Evolutionary conservation across 1,140 invertebrate genomes (phyloP).

Genomic region (Pissodes strobi): DNA sequence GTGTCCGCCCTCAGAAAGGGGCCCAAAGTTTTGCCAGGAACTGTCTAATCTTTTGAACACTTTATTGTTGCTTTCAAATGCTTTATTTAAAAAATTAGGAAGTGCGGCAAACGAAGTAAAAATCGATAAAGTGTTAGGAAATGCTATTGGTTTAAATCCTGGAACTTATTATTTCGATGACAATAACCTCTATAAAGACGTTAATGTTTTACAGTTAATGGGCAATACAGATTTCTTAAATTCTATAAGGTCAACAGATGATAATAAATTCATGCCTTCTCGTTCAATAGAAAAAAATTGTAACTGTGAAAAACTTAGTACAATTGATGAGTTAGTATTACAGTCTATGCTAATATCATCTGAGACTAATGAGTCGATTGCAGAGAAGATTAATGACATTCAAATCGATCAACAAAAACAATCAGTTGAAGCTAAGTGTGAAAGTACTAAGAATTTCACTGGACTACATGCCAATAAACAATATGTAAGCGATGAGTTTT

Average conservation of each 20-base stretch:
- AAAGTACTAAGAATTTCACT: no score
- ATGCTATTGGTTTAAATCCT: conserved; percentile 42
- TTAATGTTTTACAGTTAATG: conserved; percentile 42
- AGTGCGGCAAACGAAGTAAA: conserved; percentile 41
- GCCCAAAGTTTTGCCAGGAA: conserved; percentile 51
- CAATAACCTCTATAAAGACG: conserved; percentile 48
- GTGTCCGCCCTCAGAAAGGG: conserved; percentile 40
- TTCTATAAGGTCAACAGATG: conserved; percentile 22
- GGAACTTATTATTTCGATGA: conserved; percentile 52
- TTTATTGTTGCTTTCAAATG: conserved; percentile 42
- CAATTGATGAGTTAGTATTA: conserved; percentile 9
- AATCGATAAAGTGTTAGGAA: conserved; percentile 43
- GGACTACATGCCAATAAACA: no score
- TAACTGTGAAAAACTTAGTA: conserved; percentile 9
- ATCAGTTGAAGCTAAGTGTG: no score
- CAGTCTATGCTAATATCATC: conserved; percentile 1
- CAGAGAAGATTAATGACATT: conserved; percentile 20
- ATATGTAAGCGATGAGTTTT: neutral
- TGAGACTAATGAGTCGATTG: conserved; percentile 1
- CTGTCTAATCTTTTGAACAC: conserved; percentile 48
- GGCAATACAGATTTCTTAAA: conserved; percentile 43
- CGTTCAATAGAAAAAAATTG: conserved; percentile 7
- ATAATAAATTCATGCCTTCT: neutral
- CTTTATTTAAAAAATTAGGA: conserved; percentile 46
- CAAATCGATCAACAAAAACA: neutral